Conservation (phyloP, 2,888 invertebrate genomes). For the Drosophila lutescens region DNA sequence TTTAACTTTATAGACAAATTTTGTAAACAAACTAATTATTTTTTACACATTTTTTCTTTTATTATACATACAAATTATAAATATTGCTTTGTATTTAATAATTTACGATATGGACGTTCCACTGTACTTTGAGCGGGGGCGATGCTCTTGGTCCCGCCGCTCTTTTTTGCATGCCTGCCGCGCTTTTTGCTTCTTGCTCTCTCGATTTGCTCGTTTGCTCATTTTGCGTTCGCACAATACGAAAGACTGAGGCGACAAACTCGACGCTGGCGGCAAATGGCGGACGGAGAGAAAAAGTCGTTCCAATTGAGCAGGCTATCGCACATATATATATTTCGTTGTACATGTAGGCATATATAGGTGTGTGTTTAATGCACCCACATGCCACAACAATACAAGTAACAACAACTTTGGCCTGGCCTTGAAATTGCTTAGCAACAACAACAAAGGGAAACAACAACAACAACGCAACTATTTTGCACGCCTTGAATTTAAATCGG, state of each 20-base stretch:
- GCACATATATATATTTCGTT: not conserved
- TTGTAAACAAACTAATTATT: no score
- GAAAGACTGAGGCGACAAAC: slow-evolving; percentile 74
- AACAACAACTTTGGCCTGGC: slow-evolving; percentile 32
- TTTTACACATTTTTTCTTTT: no score
- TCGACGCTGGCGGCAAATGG: slow-evolving; percentile 44
- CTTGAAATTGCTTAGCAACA: slow-evolving; percentile 37
- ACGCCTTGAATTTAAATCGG: slow-evolving; percentile 15
- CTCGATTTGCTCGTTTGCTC: slow-evolving; percentile 7
- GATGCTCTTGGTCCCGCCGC: slow-evolving; percentile 25
- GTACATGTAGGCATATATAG: not conserved
- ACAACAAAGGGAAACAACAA: slow-evolving; percentile 8
- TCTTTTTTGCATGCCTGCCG: slow-evolving; percentile 11
- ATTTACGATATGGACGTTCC: not conserved
- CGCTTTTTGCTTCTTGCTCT: not conserved
- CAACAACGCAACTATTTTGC: slow-evolving; percentile 16
- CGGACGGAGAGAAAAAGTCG: slow-evolving; percentile 31
- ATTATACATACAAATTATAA: no score
- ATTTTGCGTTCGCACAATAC: slow-evolving; percentile 42
- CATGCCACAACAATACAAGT: slow-evolving; percentile 26
- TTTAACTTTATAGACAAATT: no score
- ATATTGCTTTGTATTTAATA: not conserved
- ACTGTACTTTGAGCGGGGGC: slow-evolving; percentile 33
- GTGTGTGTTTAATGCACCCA: slow-evolving; percentile 39
- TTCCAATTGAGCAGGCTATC: slow-evolving; percentile 44